phyloP scores from a whole-genome alignment of 2,888 invertebrate species.

The Tachystola acroxantha region DNA sequence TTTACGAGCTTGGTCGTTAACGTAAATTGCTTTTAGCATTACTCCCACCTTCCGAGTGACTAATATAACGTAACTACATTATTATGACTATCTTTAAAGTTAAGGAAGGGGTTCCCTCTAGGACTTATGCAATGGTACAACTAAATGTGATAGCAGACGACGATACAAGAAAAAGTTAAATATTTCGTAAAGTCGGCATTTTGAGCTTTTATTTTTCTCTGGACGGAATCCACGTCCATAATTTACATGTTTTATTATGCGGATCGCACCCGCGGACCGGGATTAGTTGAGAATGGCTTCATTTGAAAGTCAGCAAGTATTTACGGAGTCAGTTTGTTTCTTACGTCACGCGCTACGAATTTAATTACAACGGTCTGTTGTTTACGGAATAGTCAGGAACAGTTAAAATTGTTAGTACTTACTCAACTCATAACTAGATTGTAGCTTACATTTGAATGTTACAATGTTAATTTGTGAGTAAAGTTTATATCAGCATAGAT shows the following conservation, averaged over 20 bases:
- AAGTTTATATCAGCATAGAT: too few relatives aligned
- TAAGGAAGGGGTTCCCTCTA: too few relatives aligned
- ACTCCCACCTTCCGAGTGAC: constrained; percentile 1
- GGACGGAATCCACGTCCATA: not conserved
- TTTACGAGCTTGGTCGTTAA: not conserved
- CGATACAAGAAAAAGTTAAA: too few relatives aligned
- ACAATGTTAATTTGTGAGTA: too few relatives aligned
- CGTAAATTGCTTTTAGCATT: constrained; percentile 1
- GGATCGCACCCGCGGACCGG: constrained; percentile 6
- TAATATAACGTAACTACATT: constrained; percentile 2
- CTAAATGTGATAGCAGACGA: too few relatives aligned
- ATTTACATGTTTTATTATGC: constrained; percentile 8
- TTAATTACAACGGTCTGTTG: constrained; percentile 23
- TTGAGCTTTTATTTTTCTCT: not conserved
- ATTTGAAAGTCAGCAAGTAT: constrained; percentile 9
- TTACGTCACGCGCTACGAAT: constrained; percentile 22
- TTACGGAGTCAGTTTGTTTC: constrained; percentile 8
- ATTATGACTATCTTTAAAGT: too few relatives aligned
- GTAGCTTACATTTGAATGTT: too few relatives aligned
- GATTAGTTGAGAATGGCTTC: constrained; percentile 9
- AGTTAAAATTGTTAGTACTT: too few relatives aligned
- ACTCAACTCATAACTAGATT: too few relatives aligned
- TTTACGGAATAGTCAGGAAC: not conserved
- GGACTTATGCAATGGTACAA: too few relatives aligned
- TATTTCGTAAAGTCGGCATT: too few relatives aligned